Percentiles rank a stretch among this genome's conserved stretches.
phyloP scores from a whole-genome alignment of 2,113 vertebrate species.

The Scortum barcoo region DNA sequence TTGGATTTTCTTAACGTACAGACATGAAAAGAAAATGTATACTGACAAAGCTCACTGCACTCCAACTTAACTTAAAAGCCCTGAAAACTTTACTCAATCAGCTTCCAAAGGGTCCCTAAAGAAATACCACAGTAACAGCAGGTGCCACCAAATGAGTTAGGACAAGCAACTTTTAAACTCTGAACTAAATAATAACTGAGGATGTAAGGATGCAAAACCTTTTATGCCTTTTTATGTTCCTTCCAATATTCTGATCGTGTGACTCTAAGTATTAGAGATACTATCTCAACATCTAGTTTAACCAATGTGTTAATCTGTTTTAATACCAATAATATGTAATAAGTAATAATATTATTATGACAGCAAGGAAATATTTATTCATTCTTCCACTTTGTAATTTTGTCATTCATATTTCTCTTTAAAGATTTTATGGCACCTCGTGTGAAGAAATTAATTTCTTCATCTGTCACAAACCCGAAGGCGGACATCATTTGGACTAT shows the following conservation, averaged over 20 bases:
- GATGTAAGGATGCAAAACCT: too few species aligned
- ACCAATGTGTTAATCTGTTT: background rate
- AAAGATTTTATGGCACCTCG: fast-evolving
- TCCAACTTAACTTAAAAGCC: background rate
- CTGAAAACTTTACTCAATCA: background rate
- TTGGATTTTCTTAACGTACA: background rate
- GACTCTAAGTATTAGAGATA: background rate
- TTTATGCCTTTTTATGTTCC: background rate
- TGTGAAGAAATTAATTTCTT: background rate
- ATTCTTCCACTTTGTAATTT: background rate
- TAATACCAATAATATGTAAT: too few species aligned
- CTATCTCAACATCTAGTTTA: background rate
- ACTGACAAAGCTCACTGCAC: background rate
- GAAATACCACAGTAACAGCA: background rate
- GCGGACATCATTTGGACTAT: background rate
- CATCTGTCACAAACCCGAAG: fast-evolving
- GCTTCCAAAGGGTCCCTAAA: background rate
- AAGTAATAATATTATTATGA: too few species aligned
- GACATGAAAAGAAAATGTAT: too few species aligned
- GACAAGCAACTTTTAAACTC: too few species aligned
- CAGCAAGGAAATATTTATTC: too few species aligned
- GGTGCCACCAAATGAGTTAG: too few species aligned
- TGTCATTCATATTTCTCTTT: background rate
- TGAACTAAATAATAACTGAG: too few species aligned
- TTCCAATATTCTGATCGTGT: background rate